phyloP scores from a whole-genome alignment of 2,888 invertebrate genomes.

The Seira sanloemensis region DNA sequence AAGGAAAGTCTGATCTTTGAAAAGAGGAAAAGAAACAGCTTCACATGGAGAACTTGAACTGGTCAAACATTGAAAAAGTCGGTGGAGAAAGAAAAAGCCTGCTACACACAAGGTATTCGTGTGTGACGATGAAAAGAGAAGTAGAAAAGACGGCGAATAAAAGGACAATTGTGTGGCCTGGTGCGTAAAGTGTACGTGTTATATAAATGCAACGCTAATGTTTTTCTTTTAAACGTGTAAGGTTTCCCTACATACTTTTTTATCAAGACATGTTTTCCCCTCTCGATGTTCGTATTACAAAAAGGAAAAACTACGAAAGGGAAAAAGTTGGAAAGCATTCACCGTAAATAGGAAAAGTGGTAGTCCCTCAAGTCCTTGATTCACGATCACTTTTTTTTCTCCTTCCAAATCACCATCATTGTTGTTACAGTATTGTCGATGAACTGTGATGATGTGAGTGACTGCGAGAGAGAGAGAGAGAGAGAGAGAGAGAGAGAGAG shows the following conservation, averaged over 20 bases:
- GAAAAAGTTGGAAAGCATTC: slow-evolving; percentile 12
- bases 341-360: slow-evolving; percentile 31
- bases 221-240: too few relatives aligned
- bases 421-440: slow-evolving; percentile 22
- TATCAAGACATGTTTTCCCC: neutral
- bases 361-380: slow-evolving; percentile 44
- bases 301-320: neutral
- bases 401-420: slow-evolving; percentile 33
- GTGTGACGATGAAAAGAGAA: slow-evolving; percentile 26
- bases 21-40: slow-evolving; percentile 14
- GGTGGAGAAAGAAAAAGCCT: neutral
- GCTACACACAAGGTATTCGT: slow-evolving; percentile 12
- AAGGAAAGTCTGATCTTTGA: slow-evolving; percentile 5
- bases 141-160: neutral
- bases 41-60: neutral
- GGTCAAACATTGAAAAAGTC: neutral
- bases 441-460: slow-evolving; percentile 7
- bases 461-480: neutral
- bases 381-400: slow-evolving; percentile 38
- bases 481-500: slow-evolving; percentile 3
- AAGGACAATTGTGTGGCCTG: slow-evolving; percentile 11
- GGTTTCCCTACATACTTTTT: neutral
- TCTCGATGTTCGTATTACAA: neutral
- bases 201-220: neutral
- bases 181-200: neutral